These are phyloP conservation scores for Euleptes europaea DNA, from an alignment of 2,113 vertebrate genomes.

Conservation along the genomic window DNA sequence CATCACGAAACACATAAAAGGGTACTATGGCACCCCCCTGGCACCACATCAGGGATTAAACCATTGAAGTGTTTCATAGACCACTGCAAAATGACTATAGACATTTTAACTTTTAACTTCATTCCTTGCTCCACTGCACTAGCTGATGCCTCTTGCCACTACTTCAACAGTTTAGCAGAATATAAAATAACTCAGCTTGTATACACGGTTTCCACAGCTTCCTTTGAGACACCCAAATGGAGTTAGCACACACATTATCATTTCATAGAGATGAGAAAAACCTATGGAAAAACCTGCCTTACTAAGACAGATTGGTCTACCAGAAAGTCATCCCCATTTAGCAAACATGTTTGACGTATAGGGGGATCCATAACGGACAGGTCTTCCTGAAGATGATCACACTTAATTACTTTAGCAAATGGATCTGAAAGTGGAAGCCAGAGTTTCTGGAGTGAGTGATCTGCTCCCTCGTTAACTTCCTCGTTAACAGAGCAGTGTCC, in stretches of 20 bases:
- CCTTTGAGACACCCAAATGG: conserved; percentile 29
- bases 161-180: neutral
- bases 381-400: neutral
- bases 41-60: too few relatives aligned
- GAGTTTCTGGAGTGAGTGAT: neutral
- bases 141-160: conserved; percentile 24
- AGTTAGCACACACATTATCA: neutral
- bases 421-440: neutral
- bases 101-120: conserved; percentile 13
- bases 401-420: neutral
- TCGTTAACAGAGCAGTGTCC: neutral
- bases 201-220: conserved; percentile 22
- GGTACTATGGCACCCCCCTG: too few relatives aligned
- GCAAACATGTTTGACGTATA: fast-evolving
- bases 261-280: neutral
- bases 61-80: conserved; percentile 34
- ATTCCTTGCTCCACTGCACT: conserved; percentile 9
- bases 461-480: neutral
- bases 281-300: conserved; percentile 1
- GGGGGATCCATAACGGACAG: neutral
- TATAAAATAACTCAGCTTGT: neutral
- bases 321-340: neutral
- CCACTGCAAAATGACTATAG: fast-evolving
- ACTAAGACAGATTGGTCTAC: neutral
- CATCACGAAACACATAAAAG: too few relatives aligned